Percentiles rank a stretch among this genome's conserved stretches.
Evolutionary conservation across 2,888 invertebrate genomes (phyloP).

Genomic region (Drosophila nigricruria): DNA sequence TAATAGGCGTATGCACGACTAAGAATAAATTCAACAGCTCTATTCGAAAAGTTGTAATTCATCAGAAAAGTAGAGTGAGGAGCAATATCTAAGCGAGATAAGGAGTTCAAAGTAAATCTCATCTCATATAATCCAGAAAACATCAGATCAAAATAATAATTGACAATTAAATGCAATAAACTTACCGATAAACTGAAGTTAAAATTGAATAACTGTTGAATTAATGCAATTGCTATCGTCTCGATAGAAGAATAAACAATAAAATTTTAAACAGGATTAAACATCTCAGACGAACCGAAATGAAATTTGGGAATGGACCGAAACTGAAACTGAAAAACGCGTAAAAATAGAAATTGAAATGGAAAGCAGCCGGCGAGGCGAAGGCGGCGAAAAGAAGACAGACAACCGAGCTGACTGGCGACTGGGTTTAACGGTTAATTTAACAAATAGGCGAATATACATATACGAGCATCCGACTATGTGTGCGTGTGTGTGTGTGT

Average conservation of each 20-base stretch:
- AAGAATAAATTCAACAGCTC: too few species aligned
- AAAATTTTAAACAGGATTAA: constrained; percentile 43
- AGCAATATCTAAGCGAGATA: too few species aligned
- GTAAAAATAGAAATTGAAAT: constrained; percentile 49
- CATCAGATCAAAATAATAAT: too few species aligned
- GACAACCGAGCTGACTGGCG: background rate
- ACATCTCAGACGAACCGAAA: constrained; percentile 25
- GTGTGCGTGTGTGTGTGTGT: constrained; percentile 19
- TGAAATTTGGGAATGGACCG: constrained; percentile 39
- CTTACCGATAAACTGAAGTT: constrained; percentile 44
- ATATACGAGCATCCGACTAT: constrained; percentile 7
- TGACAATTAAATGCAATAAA: background rate
- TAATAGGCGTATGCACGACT: too few species aligned
- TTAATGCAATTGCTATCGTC: constrained; percentile 28
- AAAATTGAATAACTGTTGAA: constrained; percentile 24
- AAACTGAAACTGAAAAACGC: constrained; percentile 44
- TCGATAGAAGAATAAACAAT: constrained; percentile 23
- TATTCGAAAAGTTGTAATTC: too few species aligned
- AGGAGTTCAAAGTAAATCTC: too few species aligned
- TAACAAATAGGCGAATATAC: constrained; percentile 66
- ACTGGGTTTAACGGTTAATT: constrained; percentile 57
- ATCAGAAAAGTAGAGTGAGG: too few species aligned
- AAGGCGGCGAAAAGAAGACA: constrained; percentile 26
- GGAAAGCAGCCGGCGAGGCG: constrained; percentile 47
- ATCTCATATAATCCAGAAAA: too few species aligned